phyloP scores from a whole-genome alignment of 1,140 invertebrate genomes.

The Drosophila dunni region DNA sequence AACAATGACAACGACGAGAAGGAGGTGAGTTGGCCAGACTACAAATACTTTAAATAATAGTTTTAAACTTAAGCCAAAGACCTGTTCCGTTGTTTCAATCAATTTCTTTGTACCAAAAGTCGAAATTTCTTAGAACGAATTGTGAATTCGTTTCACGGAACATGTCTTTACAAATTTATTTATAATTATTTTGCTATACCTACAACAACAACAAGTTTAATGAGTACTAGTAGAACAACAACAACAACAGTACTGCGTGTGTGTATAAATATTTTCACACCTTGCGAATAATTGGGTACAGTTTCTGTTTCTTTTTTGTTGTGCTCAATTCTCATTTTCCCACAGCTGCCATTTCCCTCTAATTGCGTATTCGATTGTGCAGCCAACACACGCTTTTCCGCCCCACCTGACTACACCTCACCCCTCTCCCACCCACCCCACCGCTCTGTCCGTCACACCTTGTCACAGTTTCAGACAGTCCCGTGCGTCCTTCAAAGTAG shows the following conservation, averaged over 20 bases:
- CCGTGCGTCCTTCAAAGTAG: slow-evolving; percentile 74
- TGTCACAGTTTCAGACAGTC: slow-evolving; percentile 64
- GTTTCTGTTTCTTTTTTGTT: slow-evolving; percentile 12
- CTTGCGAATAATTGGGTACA: slow-evolving; percentile 47
- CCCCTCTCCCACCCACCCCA: too few relatives aligned
- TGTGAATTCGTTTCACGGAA: slow-evolving; percentile 26
- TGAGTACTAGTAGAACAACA: slow-evolving; percentile 14
- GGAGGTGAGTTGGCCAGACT: slow-evolving; percentile 53
- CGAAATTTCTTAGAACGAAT: neutral
- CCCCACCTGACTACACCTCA: neutral
- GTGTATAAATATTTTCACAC: slow-evolving; percentile 59
- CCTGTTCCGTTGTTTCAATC: neutral
- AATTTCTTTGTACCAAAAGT: neutral
- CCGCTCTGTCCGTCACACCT: slow-evolving; percentile 61
- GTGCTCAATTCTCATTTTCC: slow-evolving; percentile 10
- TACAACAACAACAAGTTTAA: slow-evolving; percentile 39
- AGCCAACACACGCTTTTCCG: slow-evolving; percentile 11
- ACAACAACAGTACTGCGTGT: slow-evolving; percentile 16
- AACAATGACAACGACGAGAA: slow-evolving; percentile 85
- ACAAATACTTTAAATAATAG: neutral
- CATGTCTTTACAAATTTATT: slow-evolving; percentile 34
- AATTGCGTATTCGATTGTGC: slow-evolving; percentile 48
- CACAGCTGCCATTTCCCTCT: slow-evolving; percentile 30
- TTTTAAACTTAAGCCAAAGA: neutral
- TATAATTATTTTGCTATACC: slow-evolving; percentile 40